Conservation (phyloP, 2,888 invertebrate species). For the Noctua fimbriata region DNA sequence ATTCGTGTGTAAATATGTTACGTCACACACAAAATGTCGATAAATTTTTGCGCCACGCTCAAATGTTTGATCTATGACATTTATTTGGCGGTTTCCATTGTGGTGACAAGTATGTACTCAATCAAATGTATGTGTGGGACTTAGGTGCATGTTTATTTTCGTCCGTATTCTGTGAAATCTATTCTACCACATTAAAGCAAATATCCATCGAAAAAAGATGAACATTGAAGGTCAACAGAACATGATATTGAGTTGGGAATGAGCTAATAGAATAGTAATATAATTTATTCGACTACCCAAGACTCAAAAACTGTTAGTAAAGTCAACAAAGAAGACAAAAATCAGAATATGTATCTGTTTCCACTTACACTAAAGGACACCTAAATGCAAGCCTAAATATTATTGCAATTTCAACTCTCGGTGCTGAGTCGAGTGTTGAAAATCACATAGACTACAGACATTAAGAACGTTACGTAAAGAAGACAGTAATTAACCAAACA, state of each 20-base stretch:
- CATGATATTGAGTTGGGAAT: background rate
- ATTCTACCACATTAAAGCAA: background rate
- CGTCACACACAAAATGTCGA: slow-evolving; percentile 15
- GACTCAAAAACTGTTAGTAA: no score
- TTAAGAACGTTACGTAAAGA: background rate
- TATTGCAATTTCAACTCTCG: background rate
- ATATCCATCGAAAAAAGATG: background rate
- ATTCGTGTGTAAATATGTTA: slow-evolving; percentile 2
- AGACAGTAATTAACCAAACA: slow-evolving; percentile 15
- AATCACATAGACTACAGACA: background rate
- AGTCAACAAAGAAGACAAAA: background rate
- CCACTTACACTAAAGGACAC: background rate
- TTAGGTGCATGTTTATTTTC: slow-evolving; percentile 5
- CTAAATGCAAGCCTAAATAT: background rate
- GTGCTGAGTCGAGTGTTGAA: background rate
- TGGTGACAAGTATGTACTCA: background rate
- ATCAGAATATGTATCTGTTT: background rate
- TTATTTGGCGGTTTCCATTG: slow-evolving; percentile 31
- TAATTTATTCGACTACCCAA: no score
- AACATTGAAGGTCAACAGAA: background rate
- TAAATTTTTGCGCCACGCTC: slow-evolving; percentile 6
- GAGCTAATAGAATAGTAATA: background rate
- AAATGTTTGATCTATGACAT: slow-evolving; percentile 31
- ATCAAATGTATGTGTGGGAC: slow-evolving; percentile 10
- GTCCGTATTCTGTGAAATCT: background rate